phyloP scores from a whole-genome alignment of 2,888 invertebrate genomes.

The Meiosimyza decipiens region DNA sequence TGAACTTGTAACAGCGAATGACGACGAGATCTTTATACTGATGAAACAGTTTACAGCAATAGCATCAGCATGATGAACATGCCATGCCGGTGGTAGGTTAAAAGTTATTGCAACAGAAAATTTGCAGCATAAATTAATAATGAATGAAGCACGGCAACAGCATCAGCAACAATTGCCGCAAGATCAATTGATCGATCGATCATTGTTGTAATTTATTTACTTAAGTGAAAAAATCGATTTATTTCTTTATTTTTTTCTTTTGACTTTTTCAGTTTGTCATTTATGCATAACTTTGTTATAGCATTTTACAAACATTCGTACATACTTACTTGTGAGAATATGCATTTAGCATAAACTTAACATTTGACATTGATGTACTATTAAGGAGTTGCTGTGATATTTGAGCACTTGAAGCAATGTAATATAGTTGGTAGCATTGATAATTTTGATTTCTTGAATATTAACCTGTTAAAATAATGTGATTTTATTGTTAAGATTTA shows the following conservation, averaged over 20 bases:
- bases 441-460: too few species aligned
- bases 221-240: constrained; percentile 1
- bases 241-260: constrained; percentile 38
- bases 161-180: constrained; percentile 12
- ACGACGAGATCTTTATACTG: constrained; percentile 11
- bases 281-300: neutral
- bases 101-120: constrained; percentile 15
- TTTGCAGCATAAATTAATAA: too few species aligned
- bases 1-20: constrained; percentile 22
- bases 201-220: constrained; percentile 31
- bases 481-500: too few species aligned
- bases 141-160: neutral
- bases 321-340: too few species aligned
- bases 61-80: too few species aligned
- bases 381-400: too few species aligned
- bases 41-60: neutral
- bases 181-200: constrained; percentile 25
- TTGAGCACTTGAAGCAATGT: too few species aligned
- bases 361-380: too few species aligned
- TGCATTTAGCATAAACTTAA: too few species aligned
- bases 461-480: too few species aligned
- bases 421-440: too few species aligned
- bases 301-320: too few species aligned
- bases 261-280: constrained; percentile 1
- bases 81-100: constrained; percentile 5